Percentiles rank a stretch among this genome's conserved stretches.
These are phyloP conservation scores for Thaleichthys pacificus DNA, from an alignment of 2,797 vertebrate genomes.

Conservation along the genomic window DNA sequence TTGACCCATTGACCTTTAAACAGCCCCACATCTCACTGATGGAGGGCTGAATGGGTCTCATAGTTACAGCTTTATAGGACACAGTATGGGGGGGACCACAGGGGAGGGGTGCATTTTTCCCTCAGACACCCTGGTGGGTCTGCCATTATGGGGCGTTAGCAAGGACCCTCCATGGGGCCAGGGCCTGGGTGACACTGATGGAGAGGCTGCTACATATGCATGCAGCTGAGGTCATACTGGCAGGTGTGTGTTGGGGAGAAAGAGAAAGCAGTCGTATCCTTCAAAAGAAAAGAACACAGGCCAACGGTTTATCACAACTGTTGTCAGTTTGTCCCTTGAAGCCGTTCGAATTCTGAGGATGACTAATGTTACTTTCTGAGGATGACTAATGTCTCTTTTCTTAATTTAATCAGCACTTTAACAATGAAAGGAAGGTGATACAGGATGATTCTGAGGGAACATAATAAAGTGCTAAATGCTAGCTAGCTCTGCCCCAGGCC, in stretches of 20 bases:
- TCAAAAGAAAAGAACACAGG: neutral
- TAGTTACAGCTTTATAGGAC: constrained; percentile 56
- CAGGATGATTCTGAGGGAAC: too few species aligned
- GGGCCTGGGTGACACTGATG: neutral
- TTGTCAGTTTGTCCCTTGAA: neutral
- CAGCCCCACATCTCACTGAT: constrained; percentile 71
- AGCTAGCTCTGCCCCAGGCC: too few species aligned
- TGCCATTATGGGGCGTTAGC: neutral
- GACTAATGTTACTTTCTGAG: too few species aligned
- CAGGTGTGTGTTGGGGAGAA: constrained; percentile 1
- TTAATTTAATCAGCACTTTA: too few species aligned
- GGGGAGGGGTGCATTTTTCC: constrained; percentile 38
- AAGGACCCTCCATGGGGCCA: neutral
- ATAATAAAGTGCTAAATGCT: too few species aligned
- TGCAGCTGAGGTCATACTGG: constrained; percentile 8
- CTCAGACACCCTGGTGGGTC: constrained; percentile 50
- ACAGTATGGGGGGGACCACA: constrained; percentile 26
- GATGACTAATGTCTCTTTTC: too few species aligned
- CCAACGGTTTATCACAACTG: neutral
- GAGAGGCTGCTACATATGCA: neutral
- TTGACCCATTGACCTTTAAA: constrained; percentile 69
- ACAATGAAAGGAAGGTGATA: too few species aligned
- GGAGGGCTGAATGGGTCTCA: constrained; percentile 57
- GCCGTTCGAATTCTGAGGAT: neutral
- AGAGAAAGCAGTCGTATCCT: neutral